Conservation (phyloP, 2,797 vertebrate genomes). For the Xenops minutus region DNA sequence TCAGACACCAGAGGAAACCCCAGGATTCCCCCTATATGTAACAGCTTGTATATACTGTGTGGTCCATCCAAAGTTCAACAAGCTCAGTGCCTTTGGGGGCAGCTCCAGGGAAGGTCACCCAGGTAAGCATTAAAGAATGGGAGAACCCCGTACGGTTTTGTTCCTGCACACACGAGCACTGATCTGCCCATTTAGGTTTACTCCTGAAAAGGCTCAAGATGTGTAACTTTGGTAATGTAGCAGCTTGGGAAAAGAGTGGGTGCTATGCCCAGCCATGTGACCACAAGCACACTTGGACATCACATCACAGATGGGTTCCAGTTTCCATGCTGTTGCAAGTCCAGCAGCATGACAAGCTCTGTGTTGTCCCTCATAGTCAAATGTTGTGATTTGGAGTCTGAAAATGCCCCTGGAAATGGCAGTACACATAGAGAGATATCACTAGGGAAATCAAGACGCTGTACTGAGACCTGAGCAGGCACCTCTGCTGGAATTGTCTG, state of each 20-base stretch:
- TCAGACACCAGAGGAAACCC: neutral
- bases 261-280: neutral
- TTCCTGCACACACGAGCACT: neutral
- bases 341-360: neutral
- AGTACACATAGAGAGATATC: neutral
- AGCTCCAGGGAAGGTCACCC: neutral
- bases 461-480: neutral
- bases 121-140: neutral
- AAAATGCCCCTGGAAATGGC: neutral
- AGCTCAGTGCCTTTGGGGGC: neutral
- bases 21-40: neutral
- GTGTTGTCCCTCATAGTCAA: neutral
- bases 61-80: neutral
- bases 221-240: neutral
- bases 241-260: neutral
- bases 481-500: neutral
- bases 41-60: fast-evolving
- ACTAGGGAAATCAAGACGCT: fast-evolving
- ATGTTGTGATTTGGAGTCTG: neutral
- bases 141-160: neutral
- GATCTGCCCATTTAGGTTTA: neutral
- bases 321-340: fast-evolving
- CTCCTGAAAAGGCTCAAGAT: neutral
- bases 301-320: neutral
- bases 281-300: neutral